Percentiles rank a stretch among this genome's conserved stretches.
These are phyloP conservation scores for Cheilosia grossa DNA, from an alignment of 2,888 invertebrate genomes.

Conservation along the genomic window DNA sequence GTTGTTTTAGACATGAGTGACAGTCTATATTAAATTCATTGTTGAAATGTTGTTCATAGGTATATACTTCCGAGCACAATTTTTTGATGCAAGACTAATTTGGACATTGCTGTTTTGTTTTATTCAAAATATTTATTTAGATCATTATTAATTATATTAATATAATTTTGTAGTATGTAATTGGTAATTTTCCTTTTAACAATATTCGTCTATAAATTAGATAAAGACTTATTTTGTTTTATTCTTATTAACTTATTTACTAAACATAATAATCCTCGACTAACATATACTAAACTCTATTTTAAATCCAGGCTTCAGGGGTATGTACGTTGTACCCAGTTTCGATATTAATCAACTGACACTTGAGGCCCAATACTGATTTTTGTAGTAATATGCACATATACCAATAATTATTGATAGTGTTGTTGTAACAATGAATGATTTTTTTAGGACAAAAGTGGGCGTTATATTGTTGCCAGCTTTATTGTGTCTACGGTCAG, in stretches of 20 bases:
- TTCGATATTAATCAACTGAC: slow-evolving; percentile 81
- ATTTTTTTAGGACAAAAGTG: slow-evolving; percentile 78
- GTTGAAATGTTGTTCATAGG: too few species aligned
- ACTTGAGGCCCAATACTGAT: slow-evolving; percentile 81
- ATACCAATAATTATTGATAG: slow-evolving; percentile 82
- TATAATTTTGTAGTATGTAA: neutral
- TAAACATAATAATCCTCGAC: neutral
- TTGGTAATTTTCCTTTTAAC: slow-evolving; percentile 1
- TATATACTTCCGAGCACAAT: too few species aligned
- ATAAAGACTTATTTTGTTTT: slow-evolving; percentile 15
- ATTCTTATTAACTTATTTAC: neutral
- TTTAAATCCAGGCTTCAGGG: slow-evolving; percentile 63
- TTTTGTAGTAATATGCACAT: slow-evolving; percentile 83
- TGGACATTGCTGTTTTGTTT: too few species aligned
- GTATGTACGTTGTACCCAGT: slow-evolving; percentile 54
- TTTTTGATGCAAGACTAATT: too few species aligned
- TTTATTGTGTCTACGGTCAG: slow-evolving; percentile 70
- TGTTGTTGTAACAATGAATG: slow-evolving; percentile 82
- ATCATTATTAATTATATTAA: slow-evolving; percentile 1
- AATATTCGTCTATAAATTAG: slow-evolving; percentile 24
- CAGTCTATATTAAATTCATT: too few species aligned
- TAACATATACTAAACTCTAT: slow-evolving; percentile 66
- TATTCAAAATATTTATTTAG: too few species aligned
- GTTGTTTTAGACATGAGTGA: too few species aligned
- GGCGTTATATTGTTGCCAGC: slow-evolving; percentile 61